Evolutionary conservation across 2,888 invertebrate genomes (phyloP).

Genomic region (Dicyrtoma fusca): DNA sequence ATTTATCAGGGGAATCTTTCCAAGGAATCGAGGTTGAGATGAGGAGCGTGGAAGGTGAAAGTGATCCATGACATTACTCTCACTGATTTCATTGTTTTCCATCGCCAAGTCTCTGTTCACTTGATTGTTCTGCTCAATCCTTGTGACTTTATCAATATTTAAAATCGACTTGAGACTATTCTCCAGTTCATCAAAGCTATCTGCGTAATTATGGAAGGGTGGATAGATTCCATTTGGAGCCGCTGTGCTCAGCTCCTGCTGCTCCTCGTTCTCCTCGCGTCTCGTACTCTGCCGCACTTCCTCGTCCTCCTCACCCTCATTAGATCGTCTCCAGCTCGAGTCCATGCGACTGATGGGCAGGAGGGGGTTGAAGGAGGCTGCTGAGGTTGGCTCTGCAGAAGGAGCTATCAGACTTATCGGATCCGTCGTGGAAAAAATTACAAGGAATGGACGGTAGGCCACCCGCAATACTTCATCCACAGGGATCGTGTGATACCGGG

Average conservation of each 20-base stretch:
- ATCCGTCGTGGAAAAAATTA: constrained; percentile 29
- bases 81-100: constrained; percentile 36
- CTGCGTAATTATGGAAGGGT: constrained; percentile 26
- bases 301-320: neutral
- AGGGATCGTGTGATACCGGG: constrained; percentile 28
- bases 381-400: neutral
- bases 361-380: constrained; percentile 13
- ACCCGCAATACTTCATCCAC: constrained; percentile 36
- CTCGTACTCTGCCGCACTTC: neutral
- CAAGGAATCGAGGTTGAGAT: neutral
- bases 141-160: constrained; percentile 22
- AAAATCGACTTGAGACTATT: constrained; percentile 35
- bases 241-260: no score
- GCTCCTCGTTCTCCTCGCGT: no score
- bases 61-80: constrained; percentile 21
- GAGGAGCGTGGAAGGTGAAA: constrained; percentile 30
- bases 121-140: constrained; percentile 8
- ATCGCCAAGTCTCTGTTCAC: constrained; percentile 9
- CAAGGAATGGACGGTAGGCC: constrained; percentile 36
- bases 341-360: no score
- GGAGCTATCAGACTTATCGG: neutral
- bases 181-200: constrained; percentile 34
- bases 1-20: constrained; percentile 31
- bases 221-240: neutral
- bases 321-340: neutral